Percentiles rank a stretch among this genome's conserved stretches.
phyloP scores from a whole-genome alignment of 2,113 vertebrate species.

The Cisticola juncidis region DNA sequence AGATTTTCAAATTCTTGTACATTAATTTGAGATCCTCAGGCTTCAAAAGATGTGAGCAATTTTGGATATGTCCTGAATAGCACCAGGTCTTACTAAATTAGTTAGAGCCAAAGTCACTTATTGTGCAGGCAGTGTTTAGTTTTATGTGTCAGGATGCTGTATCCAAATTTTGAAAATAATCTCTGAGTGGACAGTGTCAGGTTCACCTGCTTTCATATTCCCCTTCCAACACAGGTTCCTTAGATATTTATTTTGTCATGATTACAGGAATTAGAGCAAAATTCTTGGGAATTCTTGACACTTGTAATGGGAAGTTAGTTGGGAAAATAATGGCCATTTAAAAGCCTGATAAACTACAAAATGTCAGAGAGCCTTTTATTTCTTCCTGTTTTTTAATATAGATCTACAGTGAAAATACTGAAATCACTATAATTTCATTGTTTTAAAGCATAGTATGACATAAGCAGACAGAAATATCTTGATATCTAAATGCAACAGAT shows the following conservation, averaged over 20 bases:
- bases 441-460: background rate
- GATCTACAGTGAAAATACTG: background rate
- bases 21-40: background rate
- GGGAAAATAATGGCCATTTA: background rate
- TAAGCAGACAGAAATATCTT: background rate
- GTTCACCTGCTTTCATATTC: background rate
- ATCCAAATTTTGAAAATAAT: background rate
- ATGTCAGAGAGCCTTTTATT: background rate
- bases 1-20: background rate
- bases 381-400: background rate
- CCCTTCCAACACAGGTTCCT: background rate
- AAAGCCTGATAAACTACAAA: background rate
- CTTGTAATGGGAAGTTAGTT: background rate
- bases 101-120: background rate
- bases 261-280: background rate
- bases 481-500: background rate
- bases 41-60: background rate
- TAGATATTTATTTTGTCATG: background rate
- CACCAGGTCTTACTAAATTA: background rate
- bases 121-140: background rate
- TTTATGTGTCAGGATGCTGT: background rate
- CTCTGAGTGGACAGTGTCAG: background rate
- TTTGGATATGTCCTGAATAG: background rate
- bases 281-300: background rate
- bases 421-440: background rate